phyloP scores from a whole-genome alignment of 2,888 invertebrate species.

The Gastracanthus pulcherrimus region DNA sequence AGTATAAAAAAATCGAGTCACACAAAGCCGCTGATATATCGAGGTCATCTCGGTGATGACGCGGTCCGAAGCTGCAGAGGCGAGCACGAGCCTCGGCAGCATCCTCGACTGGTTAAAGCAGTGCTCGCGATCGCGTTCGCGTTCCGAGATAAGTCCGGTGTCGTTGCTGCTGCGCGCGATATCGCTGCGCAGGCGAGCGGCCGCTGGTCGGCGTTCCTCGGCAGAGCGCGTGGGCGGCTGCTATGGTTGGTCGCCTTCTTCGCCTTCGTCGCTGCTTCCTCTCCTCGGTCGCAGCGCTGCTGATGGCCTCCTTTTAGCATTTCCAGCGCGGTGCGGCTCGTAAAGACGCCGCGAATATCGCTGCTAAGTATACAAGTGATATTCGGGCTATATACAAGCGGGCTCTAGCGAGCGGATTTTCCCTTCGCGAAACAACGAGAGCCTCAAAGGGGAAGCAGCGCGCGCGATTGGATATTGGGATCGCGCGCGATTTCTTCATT shows the following conservation, averaged over 20 bases:
- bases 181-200: neutral
- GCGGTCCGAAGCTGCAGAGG: neutral
- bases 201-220: neutral
- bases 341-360: too few species aligned
- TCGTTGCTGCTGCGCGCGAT: neutral
- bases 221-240: slow-evolving; percentile 9
- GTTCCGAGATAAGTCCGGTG: neutral
- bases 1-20: neutral
- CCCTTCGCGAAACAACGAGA: neutral
- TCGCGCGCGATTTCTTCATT: neutral
- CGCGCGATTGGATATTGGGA: too few species aligned
- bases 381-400: too few species aligned
- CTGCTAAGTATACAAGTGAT: too few species aligned
- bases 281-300: neutral
- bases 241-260: neutral
- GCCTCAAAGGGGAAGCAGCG: too few species aligned
- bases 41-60: slow-evolving; percentile 26
- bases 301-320: too few species aligned
- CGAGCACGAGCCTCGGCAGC: neutral
- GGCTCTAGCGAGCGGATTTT: neutral
- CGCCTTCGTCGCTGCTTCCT: neutral
- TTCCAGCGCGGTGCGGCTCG: too few species aligned
- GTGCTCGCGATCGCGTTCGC: neutral
- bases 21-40: slow-evolving; percentile 23
- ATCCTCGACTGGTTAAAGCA: neutral